phyloP scores from a whole-genome alignment of 2,888 invertebrate species.

The Cetonia aurata region DNA sequence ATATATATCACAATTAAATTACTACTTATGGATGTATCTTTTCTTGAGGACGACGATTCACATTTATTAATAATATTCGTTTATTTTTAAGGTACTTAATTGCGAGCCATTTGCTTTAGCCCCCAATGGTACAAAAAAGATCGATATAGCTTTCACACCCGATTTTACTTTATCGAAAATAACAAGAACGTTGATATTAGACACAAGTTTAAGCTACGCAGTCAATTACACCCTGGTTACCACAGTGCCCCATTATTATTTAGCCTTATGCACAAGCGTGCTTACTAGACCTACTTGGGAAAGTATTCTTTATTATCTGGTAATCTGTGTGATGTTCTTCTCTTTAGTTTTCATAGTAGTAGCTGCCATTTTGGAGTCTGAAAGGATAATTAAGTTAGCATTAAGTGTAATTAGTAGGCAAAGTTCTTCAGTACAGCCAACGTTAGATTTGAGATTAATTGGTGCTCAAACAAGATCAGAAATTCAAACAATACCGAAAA shows the following conservation, averaged over 20 bases:
- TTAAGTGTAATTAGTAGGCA: constrained; percentile 65
- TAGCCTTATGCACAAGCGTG: constrained; percentile 77
- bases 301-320: constrained; percentile 73
- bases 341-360: constrained; percentile 76
- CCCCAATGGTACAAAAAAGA: constrained; percentile 80
- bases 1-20: no score
- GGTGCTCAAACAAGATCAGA: constrained; percentile 66
- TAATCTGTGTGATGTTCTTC: constrained; percentile 72
- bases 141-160: constrained; percentile 90
- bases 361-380: constrained; percentile 79
- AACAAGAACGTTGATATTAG: constrained; percentile 73
- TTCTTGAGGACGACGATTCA: neutral
- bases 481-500: constrained; percentile 57
- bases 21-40: neutral
- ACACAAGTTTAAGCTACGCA: constrained; percentile 72
- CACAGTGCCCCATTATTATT: constrained; percentile 71
- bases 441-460: constrained; percentile 73
- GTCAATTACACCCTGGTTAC: constrained; percentile 80
- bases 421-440: constrained; percentile 70
- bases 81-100: constrained; percentile 70
- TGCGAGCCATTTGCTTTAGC: constrained; percentile 78
- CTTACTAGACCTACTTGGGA: constrained; percentile 85
- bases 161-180: constrained; percentile 87
- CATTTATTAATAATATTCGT: neutral
- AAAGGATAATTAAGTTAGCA: constrained; percentile 73